Percentiles rank a stretch among this genome's conserved stretches.
These are phyloP conservation scores for Sebastes fasciatus DNA, from an alignment of 2,113 vertebrate species.

Conservation along the genomic window DNA sequence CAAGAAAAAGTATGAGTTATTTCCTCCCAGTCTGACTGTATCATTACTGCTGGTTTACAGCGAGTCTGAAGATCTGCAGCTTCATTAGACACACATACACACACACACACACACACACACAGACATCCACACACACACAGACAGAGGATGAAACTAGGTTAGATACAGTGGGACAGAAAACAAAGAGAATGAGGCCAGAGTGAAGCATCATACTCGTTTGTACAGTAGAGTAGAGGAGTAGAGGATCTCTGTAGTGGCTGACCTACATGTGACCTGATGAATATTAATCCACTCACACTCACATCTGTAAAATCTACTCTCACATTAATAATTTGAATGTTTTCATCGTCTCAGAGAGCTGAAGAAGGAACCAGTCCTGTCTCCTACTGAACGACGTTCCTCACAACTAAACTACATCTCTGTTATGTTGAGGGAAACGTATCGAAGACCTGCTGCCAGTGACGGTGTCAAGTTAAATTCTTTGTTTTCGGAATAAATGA, in stretches of 20 bases:
- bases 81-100: slow-evolving; percentile 20
- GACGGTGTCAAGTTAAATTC: no score
- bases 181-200: slow-evolving; percentile 36
- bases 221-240: background rate
- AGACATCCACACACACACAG: slow-evolving; percentile 8
- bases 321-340: background rate
- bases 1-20: no score
- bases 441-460: no score
- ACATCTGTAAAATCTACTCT: background rate
- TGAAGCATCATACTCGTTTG: slow-evolving; percentile 7
- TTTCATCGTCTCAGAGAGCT: background rate
- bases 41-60: background rate
- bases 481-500: no score
- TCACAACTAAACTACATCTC: no score
- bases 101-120: slow-evolving; percentile 27
- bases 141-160: slow-evolving; percentile 29
- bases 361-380: no score
- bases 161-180: background rate
- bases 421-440: no score
- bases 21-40: no score
- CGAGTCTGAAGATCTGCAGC: slow-evolving; percentile 19
- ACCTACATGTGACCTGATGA: slow-evolving; percentile 43
- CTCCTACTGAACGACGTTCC: no score
- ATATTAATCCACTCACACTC: background rate
- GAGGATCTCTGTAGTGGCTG: slow-evolving; percentile 12